phyloP scores from a whole-genome alignment of 2,797 vertebrate species.

The Thaleichthys pacificus region DNA sequence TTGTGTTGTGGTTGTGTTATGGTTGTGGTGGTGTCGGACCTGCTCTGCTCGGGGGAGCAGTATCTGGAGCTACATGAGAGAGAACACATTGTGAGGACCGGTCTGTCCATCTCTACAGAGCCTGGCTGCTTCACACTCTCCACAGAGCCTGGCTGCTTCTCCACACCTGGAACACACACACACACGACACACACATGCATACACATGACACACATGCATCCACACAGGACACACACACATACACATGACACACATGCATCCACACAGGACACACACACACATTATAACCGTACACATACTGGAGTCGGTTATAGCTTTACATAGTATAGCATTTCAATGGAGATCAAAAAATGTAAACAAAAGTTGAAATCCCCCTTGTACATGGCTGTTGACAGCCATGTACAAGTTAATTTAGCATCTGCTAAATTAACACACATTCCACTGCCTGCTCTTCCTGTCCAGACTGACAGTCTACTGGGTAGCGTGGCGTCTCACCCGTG shows the following conservation, averaged over 20 bases:
- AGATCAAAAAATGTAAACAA: not conserved
- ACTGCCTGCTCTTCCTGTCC: conserved; percentile 6
- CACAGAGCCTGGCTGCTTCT: not conserved
- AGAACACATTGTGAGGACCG: not conserved
- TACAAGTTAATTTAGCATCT: no score
- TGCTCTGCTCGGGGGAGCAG: not conserved
- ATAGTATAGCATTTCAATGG: not conserved
- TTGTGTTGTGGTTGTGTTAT: not conserved
- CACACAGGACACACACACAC: not conserved
- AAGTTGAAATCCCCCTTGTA: no score
- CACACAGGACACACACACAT: conserved; percentile 1
- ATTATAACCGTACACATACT: not conserved
- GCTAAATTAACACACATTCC: not conserved
- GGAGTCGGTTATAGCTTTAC: no score
- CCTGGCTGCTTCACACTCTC: not conserved
- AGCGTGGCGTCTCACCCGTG: conserved; percentile 38
- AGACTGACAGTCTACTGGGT: no score
- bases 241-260: not conserved
- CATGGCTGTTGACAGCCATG: not conserved
- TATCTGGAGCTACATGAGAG: not conserved
- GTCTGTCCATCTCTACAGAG: not conserved
- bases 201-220: not conserved
- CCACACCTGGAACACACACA: not conserved
- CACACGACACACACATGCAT: not conserved
- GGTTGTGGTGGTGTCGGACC: not conserved